Conservation (phyloP, 2,888 invertebrate genomes). For the Noctua fimbriata region DNA sequence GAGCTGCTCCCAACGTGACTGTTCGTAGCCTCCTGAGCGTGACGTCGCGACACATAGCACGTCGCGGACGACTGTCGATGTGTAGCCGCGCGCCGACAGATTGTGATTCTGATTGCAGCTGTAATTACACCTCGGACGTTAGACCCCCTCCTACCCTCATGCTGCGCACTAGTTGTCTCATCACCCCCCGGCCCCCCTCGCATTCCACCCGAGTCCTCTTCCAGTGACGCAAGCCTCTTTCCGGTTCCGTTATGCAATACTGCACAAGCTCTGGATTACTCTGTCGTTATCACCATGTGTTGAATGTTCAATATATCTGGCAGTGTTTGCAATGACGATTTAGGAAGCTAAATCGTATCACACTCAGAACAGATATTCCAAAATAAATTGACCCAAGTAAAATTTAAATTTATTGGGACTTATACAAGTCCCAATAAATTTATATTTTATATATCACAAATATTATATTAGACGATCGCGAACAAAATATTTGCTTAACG, state of each 20-base stretch:
- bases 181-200: background rate
- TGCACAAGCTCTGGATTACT: conserved; percentile 26
- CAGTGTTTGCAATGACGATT: background rate
- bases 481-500: conserved; percentile 47
- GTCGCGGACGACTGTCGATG: conserved; percentile 29
- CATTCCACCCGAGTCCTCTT: background rate
- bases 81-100: conserved; percentile 43
- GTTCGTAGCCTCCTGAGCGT: background rate
- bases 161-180: background rate
- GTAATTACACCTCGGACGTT: conserved; percentile 49
- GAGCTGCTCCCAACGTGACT: background rate
- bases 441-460: conserved; percentile 16
- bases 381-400: background rate
- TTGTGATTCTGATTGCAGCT: conserved; percentile 63
- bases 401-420: conserved; percentile 12
- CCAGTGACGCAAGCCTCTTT: conserved; percentile 18
- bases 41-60: background rate
- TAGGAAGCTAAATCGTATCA: background rate
- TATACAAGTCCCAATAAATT: background rate
- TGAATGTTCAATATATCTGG: background rate
- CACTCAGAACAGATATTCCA: background rate
- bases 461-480: conserved; percentile 25
- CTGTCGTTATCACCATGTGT: background rate
- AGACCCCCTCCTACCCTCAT: background rate
- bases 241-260: conserved; percentile 26